Conservation (phyloP, 2,888 invertebrate genomes). For the Argynnis bischoffii region DNA sequence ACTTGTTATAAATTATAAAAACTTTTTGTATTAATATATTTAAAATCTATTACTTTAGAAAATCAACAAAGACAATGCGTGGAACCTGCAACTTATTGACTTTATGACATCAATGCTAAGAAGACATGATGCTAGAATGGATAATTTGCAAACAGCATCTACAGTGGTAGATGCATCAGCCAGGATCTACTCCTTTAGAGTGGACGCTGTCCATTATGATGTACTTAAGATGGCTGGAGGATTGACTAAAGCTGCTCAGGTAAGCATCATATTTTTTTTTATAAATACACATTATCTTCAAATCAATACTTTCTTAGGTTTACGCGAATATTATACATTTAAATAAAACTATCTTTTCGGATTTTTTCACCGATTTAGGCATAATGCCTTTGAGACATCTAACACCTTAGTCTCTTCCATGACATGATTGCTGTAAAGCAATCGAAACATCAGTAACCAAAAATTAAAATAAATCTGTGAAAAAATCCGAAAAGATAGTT, state of each 20-base stretch:
- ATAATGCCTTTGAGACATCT: too few species aligned
- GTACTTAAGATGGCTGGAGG: conserved; percentile 90
- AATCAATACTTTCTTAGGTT: too few species aligned
- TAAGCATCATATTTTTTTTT: conserved; percentile 39
- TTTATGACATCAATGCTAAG: conserved; percentile 90
- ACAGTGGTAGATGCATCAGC: conserved; percentile 94
- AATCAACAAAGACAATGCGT: conserved; percentile 94
- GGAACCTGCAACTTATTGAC: conserved; percentile 93
- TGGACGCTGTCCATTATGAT: conserved; percentile 92
- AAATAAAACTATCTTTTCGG: too few species aligned
- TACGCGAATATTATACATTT: too few species aligned
- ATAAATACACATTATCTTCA: too few species aligned
- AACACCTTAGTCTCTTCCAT: too few species aligned
- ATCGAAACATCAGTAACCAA: too few species aligned
- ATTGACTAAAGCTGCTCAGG: conserved; percentile 80
- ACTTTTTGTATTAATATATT: neutral
- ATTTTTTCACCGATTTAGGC: too few species aligned
- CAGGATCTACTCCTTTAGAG: conserved; percentile 93
- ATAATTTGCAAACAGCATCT: conserved; percentile 90
- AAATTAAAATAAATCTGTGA: too few species aligned
- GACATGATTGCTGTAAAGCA: too few species aligned
- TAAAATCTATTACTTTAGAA: conserved; percentile 80
- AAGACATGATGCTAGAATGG: conserved; percentile 86
- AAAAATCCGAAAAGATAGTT: too few species aligned
- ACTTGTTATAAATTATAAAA: neutral